Conservation (phyloP, 2,888 invertebrate species). For the Diadegma fenestrale region DNA sequence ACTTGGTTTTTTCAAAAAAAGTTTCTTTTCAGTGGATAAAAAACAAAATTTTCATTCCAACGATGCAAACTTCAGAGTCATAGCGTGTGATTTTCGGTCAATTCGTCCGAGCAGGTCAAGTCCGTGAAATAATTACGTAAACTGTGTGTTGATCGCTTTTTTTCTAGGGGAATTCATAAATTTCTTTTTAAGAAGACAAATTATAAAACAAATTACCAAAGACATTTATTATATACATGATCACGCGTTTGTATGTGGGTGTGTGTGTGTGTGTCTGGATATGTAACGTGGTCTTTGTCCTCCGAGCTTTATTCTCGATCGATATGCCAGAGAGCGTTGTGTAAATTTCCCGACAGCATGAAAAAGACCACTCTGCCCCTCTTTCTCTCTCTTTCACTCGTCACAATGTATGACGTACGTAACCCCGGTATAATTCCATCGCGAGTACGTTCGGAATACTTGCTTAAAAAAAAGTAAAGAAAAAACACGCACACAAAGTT, state of each 20-base stretch:
- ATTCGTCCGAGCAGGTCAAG: not conserved
- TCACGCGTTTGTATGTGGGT: not conserved
- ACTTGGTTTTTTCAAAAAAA: no score
- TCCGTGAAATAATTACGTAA: not conserved
- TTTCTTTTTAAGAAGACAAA: not conserved
- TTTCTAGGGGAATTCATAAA: conserved; percentile 4
- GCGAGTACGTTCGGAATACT: conserved; percentile 51
- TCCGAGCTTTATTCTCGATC: conserved; percentile 59
- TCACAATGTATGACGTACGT: conserved; percentile 58
- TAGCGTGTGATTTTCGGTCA: no score
- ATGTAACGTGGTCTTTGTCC: conserved; percentile 44
- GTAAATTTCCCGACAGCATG: conserved; percentile 60
- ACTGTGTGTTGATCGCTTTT: conserved; percentile 23
- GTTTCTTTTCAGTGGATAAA: no score
- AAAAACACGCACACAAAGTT: conserved; percentile 46
- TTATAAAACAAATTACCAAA: conserved; percentile 12
- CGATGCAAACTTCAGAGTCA: no score
- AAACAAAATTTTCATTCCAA: no score
- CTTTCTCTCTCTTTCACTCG: conserved; percentile 46
- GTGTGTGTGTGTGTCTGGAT: not conserved
- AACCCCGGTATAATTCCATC: conserved; percentile 61
- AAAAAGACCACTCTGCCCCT: conserved; percentile 9
- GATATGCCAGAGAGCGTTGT: conserved; percentile 61
- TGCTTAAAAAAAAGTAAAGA: conserved; percentile 40
- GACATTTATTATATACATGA: not conserved